Evolutionary conservation across 2,113 vertebrate species (phyloP).

Genomic region (Thunnus maccoyii): DNA sequence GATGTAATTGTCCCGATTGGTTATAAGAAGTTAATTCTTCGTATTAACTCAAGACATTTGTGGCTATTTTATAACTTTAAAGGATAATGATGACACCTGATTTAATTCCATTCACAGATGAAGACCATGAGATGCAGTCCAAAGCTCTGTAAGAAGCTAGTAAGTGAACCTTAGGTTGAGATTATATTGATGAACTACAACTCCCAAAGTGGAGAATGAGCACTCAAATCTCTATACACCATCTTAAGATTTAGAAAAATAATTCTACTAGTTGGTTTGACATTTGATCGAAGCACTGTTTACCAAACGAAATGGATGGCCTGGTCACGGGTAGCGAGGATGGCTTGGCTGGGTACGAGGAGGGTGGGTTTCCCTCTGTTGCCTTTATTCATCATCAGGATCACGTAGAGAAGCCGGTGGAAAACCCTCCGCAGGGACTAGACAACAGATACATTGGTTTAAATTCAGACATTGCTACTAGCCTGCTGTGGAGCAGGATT

Average conservation of each 20-base stretch:
- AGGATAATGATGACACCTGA: no score
- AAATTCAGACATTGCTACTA: neutral
- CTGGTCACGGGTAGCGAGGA: constrained; percentile 82
- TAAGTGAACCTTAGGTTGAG: no score
- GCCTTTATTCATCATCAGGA: constrained; percentile 89
- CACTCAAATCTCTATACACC: no score
- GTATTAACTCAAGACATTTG: neutral
- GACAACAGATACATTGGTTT: constrained; percentile 2
- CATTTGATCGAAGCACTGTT: neutral
- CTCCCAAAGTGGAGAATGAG: no score
- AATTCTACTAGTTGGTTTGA: neutral
- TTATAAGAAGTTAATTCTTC: no score
- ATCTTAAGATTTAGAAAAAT: neutral
- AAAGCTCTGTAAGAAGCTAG: no score
- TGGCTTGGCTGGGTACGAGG: constrained; percentile 76
- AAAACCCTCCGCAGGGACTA: constrained; percentile 86
- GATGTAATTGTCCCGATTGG: no score
- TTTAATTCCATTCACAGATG: no score
- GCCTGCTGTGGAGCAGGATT: no score
- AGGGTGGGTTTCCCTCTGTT: constrained; percentile 56
- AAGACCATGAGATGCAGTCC: no score
- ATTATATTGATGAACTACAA: no score
- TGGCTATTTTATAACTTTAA: no score
- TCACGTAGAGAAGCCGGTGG: constrained; percentile 85
- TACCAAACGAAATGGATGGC: constrained; percentile 93